Evolutionary conservation across 2,888 invertebrate species (phyloP), one percentile per base, ranked within the genome.

Genomic region (Acleris literana): DNA sequence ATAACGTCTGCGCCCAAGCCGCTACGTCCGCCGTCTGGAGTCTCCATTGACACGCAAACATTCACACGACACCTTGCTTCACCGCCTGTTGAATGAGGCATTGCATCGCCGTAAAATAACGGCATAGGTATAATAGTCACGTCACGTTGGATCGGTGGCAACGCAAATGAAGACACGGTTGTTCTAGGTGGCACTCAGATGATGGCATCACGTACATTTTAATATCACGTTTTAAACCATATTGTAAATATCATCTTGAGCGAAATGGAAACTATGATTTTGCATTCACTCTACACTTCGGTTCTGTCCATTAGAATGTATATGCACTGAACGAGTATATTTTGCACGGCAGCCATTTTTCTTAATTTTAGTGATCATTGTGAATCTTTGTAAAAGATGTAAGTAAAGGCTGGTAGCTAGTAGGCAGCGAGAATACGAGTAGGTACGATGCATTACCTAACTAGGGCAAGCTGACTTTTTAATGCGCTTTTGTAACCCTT

Each of bases 1-100:
- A 83, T 92, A 90, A 83, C 68, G 25, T 48, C 67, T 55, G 53
- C 59, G 43, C 58, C 54, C 64, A 67, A 70, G 68, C 48, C 76
- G 66, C 74, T 60, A 69, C 70, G 72, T 63, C 49, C 72, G 68
- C 77, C 66, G 68, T 58, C 71, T 60, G 17, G 49, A 6, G 49
- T 64, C 69, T 62, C 65, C 49, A 22, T 16, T 18, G 16, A 16
- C 53, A 46, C 20, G 5, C 20, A 18, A 13, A 55, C 20, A 39
- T 13, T 39, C 13, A 39, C 39, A 11, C 13, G 39, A 13, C 11
- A 39, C 29, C 17, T 54, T 39, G 46, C n/a, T 46, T 46, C 46
- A 17, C n/a, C 46, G 46, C 46, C 46, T 46, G 7, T 17, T 46
- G 17, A 46, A 16, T 46, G 39, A 46, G 16, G 46, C 46, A 46